phyloP scores from a whole-genome alignment of 2,888 invertebrate species.

The Limnephilus lunatus region DNA sequence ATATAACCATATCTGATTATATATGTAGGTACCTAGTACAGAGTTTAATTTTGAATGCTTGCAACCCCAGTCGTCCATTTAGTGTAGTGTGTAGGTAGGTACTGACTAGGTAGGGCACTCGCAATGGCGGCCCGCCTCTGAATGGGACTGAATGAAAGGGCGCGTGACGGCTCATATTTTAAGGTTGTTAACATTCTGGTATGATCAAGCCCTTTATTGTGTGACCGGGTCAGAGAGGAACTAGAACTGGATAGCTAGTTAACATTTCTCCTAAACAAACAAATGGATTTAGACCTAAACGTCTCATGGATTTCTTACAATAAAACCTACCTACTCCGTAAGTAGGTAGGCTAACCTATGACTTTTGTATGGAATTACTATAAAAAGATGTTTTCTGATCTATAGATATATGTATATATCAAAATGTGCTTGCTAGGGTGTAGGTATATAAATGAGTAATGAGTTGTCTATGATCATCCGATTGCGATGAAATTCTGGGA shows the following conservation, averaged over 20 bases:
- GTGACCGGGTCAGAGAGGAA: background rate
- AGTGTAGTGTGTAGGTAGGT: background rate
- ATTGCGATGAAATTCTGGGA: too few species aligned
- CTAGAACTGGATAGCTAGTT: background rate
- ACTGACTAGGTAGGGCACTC: background rate
- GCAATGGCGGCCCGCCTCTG: constrained; percentile 31
- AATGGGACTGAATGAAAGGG: constrained; percentile 27
- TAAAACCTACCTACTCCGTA: too few species aligned
- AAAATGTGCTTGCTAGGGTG: too few species aligned
- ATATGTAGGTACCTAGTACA: background rate
- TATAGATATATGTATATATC: too few species aligned
- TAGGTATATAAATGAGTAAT: too few species aligned
- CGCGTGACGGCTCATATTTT: constrained; percentile 50
- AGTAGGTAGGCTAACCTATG: too few species aligned
- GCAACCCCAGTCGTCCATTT: constrained; percentile 10
- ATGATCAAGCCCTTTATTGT: background rate
- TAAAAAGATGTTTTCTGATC: too few species aligned
- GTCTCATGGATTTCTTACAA: too few species aligned
- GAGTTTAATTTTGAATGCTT: constrained; percentile 3
- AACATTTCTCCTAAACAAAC: background rate
- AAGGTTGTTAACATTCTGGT: constrained; percentile 44
- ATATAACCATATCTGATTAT: too few species aligned
- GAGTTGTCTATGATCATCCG: too few species aligned
- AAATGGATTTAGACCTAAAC: background rate
- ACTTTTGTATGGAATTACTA: too few species aligned